Base-by-base conservation (phyloP, 2,797 vertebrate genomes). In the Semotilus atromaculatus region DNA sequence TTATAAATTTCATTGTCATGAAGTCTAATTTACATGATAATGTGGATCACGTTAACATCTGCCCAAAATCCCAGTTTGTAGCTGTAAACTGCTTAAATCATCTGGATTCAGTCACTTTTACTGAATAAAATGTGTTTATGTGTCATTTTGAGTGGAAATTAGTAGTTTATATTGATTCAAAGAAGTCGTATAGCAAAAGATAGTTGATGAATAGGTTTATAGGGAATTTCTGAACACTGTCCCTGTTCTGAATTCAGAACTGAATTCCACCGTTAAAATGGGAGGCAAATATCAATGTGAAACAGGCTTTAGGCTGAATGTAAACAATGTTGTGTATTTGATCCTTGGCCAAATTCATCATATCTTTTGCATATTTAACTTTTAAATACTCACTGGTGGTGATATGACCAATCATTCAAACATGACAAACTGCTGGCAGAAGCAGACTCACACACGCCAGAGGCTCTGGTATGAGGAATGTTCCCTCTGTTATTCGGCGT, bases 401-500 rank as follows among this genome's bases (percentile, higher is more conserved):
- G 80, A 84, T 43, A 70, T 70, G 74, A 70, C 19, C 74, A 78
- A 67, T 84, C 38, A 55, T 19, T 78, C 64, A 84, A 36, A 68
- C 34, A 40, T 68, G 82, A 58, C 82, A 55, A 78, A 84, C 66
- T 84, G 64, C 64, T 78, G 74, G 82, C 82, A 71, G 66, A 43
- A 71, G 82, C 74, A 48, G 66, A 71, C 51, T 70, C 70, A 4
- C 23, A 21, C 40, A 43, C 6, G 74, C 74, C 82, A 84, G 66
- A 70, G 64, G 48, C 51, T 71, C 48, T 68, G 82, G 45, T 78
- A 34, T 84, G 82, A 84, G 64, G 71, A 84, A 84, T 60, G 74
- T 48, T 84, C 74, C 74, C 48, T 84, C 82, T 84, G 82, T 71
- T 78, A 40, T 84, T 84, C 82, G 13, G 74, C 2, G 74, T 78